Evolutionary conservation across 2,888 invertebrate species (phyloP).

Genomic region (Himalopsyche anomala): DNA sequence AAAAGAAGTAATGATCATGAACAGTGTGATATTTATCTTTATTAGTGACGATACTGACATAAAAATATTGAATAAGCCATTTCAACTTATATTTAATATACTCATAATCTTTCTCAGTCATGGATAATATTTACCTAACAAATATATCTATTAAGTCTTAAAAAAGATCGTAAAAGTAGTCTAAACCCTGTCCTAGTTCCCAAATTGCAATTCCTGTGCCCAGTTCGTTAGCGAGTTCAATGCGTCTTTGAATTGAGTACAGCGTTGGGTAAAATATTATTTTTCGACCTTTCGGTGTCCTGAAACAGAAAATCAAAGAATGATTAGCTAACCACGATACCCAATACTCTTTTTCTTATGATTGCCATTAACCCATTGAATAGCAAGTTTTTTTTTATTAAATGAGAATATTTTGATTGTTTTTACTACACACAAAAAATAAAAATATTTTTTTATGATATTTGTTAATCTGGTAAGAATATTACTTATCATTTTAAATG

Average conservation of each 20-base stretch:
- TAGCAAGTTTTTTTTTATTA: no score
- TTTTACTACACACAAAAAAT: no score
- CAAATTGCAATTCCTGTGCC: constrained; percentile 93
- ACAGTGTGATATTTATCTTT: no score
- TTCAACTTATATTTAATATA: constrained; percentile 5
- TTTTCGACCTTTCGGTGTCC: constrained; percentile 82
- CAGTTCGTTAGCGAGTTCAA: constrained; percentile 87
- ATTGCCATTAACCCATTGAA: no score
- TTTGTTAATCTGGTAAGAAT: no score
- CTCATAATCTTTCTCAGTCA: constrained; percentile 13
- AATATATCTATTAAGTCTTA: constrained; percentile 70
- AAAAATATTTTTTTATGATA: no score
- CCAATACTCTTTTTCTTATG: no score
- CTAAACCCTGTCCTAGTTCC: constrained; percentile 97
- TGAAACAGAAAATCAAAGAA: constrained; percentile 69
- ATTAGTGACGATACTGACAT: neutral
- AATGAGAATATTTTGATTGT: no score
- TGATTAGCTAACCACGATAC: constrained; percentile 32
- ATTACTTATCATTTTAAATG: no score
- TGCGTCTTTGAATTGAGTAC: constrained; percentile 87
- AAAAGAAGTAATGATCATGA: no score
- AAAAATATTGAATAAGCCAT: neutral
- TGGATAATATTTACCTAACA: neutral
- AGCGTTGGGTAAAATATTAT: constrained; percentile 93
- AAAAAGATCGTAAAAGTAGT: constrained; percentile 94